Evolutionary conservation across 2,797 vertebrate species (phyloP).

Genomic region (Notoglanidium macrostoma): DNA sequence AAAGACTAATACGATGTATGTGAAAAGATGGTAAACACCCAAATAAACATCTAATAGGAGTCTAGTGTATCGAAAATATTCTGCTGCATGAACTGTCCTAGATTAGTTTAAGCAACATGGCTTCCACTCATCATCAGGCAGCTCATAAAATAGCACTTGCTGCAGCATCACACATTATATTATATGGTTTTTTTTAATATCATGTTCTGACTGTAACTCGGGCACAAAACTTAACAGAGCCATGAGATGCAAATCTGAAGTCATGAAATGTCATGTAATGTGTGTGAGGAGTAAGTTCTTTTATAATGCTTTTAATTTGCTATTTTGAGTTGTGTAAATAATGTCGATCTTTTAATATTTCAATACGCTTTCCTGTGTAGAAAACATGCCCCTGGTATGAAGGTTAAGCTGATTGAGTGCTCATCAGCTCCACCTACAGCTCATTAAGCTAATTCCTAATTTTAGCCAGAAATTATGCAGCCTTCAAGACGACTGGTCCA

Average conservation of each 20-base stretch:
- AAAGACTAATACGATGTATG: background rate
- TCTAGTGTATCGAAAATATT: background rate
- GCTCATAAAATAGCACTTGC: background rate
- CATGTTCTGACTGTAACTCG: background rate
- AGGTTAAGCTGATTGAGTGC: background rate
- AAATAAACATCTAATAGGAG: background rate
- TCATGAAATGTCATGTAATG: background rate
- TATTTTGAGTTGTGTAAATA: background rate
- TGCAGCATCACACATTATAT: background rate
- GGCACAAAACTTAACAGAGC: background rate
- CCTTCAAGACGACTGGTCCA: background rate
- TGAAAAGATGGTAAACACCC: background rate
- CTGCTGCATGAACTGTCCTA: background rate
- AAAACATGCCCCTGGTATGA: background rate
- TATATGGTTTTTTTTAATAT: background rate
- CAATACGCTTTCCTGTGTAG: background rate
- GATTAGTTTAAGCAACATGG: background rate
- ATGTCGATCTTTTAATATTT: background rate
- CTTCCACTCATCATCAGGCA: background rate
- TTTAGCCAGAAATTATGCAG: background rate
- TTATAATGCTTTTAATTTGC: background rate
- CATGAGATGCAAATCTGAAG: background rate
- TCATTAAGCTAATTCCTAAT: background rate
- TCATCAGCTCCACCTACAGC: background rate
- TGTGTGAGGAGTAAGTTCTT: background rate